These are phyloP conservation scores for Metopia argyrocephala DNA, from an alignment of 2,888 invertebrate species.

Conservation along the genomic window DNA sequence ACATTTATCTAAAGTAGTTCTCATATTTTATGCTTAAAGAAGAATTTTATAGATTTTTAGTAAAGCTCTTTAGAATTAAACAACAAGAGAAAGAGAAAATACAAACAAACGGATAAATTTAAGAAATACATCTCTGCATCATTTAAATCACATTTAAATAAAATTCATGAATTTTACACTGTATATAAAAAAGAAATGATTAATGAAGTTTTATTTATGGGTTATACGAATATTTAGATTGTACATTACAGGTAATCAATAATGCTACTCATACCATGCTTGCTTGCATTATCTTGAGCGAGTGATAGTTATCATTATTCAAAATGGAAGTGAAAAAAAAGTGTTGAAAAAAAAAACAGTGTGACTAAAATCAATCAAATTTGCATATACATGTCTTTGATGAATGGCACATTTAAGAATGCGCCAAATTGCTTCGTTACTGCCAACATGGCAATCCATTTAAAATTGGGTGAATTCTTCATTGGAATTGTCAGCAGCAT, in stretches of 20 bases:
- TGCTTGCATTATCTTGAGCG: no score
- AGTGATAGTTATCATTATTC: no score
- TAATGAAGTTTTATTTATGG: conserved; percentile 2
- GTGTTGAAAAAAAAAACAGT: no score
- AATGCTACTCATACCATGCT: no score
- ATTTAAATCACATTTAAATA: conserved; percentile 53
- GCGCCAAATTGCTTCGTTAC: no score
- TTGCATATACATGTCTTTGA: no score
- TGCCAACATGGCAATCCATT: no score
- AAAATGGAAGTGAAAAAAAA: no score
- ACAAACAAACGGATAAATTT: conserved; percentile 1
- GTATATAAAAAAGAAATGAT: conserved; percentile 53
- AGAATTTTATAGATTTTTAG: conserved; percentile 42
- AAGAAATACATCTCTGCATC: conserved; percentile 33
- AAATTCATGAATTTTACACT: conserved; percentile 64
- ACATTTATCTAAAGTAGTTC: conserved; percentile 40
- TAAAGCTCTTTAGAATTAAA: conserved; percentile 9
- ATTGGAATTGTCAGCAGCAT: no score
- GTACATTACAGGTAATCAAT: not conserved
- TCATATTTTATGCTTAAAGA: conserved; percentile 44
- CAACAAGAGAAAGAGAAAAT: conserved; percentile 10
- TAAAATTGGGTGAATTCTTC: no score
- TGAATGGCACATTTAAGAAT: no score
- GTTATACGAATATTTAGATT: not conserved
- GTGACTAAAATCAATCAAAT: no score